phyloP scores from a whole-genome alignment of 1,140 invertebrate genomes.

The Ditylenchus dipsaci region DNA sequence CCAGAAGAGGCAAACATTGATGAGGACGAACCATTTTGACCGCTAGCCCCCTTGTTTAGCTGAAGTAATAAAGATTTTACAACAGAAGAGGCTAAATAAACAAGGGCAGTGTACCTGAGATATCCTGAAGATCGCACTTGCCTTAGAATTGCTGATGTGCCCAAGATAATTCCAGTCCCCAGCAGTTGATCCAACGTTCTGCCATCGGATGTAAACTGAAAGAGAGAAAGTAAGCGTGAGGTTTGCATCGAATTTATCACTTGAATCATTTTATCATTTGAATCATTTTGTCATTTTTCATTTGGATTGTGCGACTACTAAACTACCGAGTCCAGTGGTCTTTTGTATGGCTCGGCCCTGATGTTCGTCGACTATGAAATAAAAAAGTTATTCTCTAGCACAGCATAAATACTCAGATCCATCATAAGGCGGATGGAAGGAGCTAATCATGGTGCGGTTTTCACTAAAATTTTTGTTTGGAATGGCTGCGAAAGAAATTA shows the following conservation, averaged over 20 bases:
- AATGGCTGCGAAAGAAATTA: conserved; percentile 5
- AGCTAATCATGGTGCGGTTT: background rate
- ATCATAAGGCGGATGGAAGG: background rate
- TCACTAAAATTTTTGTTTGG: background rate
- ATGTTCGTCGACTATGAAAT: background rate
- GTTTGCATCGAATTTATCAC: too few species aligned
- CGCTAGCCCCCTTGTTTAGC: background rate
- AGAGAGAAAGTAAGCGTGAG: background rate
- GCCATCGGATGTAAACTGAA: conserved; percentile 32
- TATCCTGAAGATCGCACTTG: conserved; percentile 37
- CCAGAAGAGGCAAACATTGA: background rate
- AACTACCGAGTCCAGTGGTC: conserved; percentile 7
- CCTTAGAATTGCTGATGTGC: conserved; percentile 36
- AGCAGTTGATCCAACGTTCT: background rate
- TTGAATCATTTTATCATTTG: background rate
- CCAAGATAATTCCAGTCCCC: conserved; percentile 30
- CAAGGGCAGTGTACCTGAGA: conserved; percentile 19
- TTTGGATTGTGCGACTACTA: conserved; percentile 2
- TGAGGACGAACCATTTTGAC: background rate
- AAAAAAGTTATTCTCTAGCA: conserved; percentile 15
- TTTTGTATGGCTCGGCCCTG: conserved; percentile 5
- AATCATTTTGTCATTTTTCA: conserved; percentile 1
- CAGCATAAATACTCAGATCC: background rate
- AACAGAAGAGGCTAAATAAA: background rate
- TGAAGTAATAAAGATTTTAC: background rate